Evolutionary conservation across 1,140 invertebrate species (phyloP).

Genomic region (Drosophila mayri): DNA sequence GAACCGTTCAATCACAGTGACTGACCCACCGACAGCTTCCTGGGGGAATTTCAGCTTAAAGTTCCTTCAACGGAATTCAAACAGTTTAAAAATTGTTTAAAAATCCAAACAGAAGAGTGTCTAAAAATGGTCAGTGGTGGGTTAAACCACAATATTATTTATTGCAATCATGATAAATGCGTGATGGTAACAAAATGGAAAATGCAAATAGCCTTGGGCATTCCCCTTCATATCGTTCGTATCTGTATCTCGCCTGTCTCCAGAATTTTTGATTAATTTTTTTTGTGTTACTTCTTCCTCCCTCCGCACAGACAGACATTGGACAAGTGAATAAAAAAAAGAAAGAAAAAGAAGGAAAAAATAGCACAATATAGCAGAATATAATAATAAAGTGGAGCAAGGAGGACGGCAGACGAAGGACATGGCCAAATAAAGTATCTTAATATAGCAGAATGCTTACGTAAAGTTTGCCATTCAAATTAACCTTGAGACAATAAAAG

Average conservation of each 20-base stretch:
- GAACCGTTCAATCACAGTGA: conserved; percentile 45
- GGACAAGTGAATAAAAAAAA: conserved; percentile 38
- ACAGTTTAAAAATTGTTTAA: conserved; percentile 45
- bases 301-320: conserved; percentile 6
- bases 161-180: conserved; percentile 71
- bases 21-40: conserved; percentile 18
- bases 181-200: conserved; percentile 42
- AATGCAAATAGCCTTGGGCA: conserved; percentile 57
- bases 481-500: conserved; percentile 80
- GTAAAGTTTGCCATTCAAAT: conserved; percentile 77
- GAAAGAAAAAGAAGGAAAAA: conserved; percentile 5
- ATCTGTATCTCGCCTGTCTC: conserved; percentile 49
- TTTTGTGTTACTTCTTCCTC: not conserved
- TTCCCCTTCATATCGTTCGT: conserved; percentile 31
- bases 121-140: conserved; percentile 32
- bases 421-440: conserved; percentile 32
- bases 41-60: conserved; percentile 20
- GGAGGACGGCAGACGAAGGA: not conserved
- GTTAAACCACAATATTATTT: conserved; percentile 72
- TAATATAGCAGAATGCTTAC: conserved; percentile 51
- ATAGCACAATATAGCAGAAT: conserved; percentile 20
- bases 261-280: conserved; percentile 75
- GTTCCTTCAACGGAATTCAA: conserved; percentile 17
- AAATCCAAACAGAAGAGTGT: conserved; percentile 12
- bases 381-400: conserved; percentile 55